Base-by-base conservation (phyloP, 2,797 vertebrate species). In the Apogon hyalosoma region DNA sequence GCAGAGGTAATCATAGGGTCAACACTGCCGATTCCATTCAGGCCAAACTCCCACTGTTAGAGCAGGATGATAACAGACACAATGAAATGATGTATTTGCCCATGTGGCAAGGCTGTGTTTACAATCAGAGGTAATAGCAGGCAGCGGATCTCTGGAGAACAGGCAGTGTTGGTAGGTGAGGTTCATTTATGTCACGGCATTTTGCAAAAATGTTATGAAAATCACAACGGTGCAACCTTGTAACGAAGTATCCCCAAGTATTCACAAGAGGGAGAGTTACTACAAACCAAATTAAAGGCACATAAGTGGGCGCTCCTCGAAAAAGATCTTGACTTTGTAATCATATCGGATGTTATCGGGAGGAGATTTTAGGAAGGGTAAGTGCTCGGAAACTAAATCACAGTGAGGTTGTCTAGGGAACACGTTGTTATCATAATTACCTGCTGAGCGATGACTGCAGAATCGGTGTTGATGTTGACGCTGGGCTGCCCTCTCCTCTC, bases 341-440 rank as follows among this genome's bases (percentile, higher is more conserved):
- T 92, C 87, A 79, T 83, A 90, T 87, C 79, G 88, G 85, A 88
- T 90, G 80, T 85, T 87, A 87, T 88, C 82, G 36, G 68, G 81
- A 66, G 84, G 78, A 86, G 83, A 85, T 88, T 88, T 82, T 83
- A 85, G 85, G 83, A 87, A 85, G 88, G 83, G 82, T 80, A 88
- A 90, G 89, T 87, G 83, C 80, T 88, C 73, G 59, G 79, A 91
- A 90, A 90, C 80, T 57, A 86, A 91, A 91, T 87, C 88, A 87
- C 84, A 88, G 85, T 78, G 83, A 70, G 79, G 72, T 81, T 64
- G 84, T 80, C 82, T 56, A 63, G 89, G 84, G 89, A 91, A 85
- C 87, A 78, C 55, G 64, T 85, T 88, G 87, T 91, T 88, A 89
- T 90, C 89, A 75, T 89, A 90, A 91, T 91, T 89, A 91, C 85